phyloP scores from a whole-genome alignment of 2,113 vertebrate species.

The Gnathonemus longibarbis region DNA sequence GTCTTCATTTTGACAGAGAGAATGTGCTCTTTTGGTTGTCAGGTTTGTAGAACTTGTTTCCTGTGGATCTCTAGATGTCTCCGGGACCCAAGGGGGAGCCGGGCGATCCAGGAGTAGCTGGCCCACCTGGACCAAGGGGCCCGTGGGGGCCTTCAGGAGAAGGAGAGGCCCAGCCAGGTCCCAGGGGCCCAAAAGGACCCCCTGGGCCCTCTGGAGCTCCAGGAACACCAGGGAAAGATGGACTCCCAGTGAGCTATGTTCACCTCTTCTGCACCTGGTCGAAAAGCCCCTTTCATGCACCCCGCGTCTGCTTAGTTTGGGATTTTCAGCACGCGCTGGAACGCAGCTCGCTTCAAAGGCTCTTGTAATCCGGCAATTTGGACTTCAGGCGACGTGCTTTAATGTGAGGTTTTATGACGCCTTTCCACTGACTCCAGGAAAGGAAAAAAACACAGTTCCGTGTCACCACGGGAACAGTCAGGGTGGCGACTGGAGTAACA shows the following conservation, averaged over 20 bases:
- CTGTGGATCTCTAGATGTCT: conserved; percentile 30
- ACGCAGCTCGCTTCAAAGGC: background rate
- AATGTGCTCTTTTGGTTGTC: background rate
- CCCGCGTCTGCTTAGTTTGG: background rate
- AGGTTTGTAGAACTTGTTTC: background rate
- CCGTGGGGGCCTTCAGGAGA: conserved; percentile 19
- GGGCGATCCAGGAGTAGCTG: conserved; percentile 49
- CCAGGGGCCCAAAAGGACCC: conserved; percentile 52
- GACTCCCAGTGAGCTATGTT: conserved; percentile 56
- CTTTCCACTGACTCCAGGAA: conserved; percentile 1
- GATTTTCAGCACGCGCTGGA: background rate
- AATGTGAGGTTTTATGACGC: background rate
- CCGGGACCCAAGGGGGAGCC: conserved; percentile 53
- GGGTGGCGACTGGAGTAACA: background rate
- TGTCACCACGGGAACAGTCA: background rate
- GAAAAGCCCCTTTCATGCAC: background rate
- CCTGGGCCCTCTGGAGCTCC: conserved; percentile 41
- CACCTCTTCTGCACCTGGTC: background rate
- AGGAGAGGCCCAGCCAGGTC: conserved; percentile 42
- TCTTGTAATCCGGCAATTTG: conserved; percentile 6
- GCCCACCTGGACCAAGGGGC: conserved; percentile 46
- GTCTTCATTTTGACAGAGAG: background rate
- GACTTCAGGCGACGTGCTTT: background rate
- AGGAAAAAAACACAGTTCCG: background rate
- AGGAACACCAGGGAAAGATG: conserved; percentile 51